A percentile compares a stretch with the other conserved stretches of the same genome.
These are phyloP conservation scores for Horisme vitalbata DNA, from an alignment of 2,888 invertebrate species.

Conservation along the genomic window DNA sequence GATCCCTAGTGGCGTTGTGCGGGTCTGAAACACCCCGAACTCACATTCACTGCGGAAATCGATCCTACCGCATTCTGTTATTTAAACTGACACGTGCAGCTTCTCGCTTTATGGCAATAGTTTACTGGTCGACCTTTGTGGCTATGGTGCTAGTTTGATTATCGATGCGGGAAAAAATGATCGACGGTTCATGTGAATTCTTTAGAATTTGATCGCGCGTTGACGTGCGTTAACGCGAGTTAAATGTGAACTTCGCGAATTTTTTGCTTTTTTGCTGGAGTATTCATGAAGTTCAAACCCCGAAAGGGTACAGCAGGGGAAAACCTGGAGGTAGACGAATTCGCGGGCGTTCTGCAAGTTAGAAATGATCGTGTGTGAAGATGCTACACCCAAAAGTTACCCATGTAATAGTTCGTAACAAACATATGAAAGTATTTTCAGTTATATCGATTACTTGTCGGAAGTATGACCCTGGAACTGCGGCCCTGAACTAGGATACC, in stretches of 20 bases:
- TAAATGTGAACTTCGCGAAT: too few relatives aligned
- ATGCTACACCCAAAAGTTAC: background rate
- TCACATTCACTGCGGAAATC: slow-evolving; percentile 19
- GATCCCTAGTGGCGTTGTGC: slow-evolving; percentile 2
- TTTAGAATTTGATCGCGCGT: too few relatives aligned
- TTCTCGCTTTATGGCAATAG: background rate
- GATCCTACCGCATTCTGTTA: slow-evolving; percentile 24
- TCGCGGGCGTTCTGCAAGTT: background rate
- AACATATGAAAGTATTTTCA: background rate
- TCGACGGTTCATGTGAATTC: too few relatives aligned
- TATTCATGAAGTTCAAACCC: too few relatives aligned
- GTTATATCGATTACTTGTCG: slow-evolving; percentile 9
- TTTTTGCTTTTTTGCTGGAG: too few relatives aligned
- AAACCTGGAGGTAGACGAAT: too few relatives aligned
- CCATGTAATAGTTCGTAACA: slow-evolving; percentile 4
- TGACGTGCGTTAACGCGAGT: too few relatives aligned
- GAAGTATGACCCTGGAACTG: slow-evolving; percentile 7
- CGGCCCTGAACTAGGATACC: slow-evolving; percentile 5
- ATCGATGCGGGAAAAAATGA: too few relatives aligned
- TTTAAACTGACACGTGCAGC: slow-evolving; percentile 15
- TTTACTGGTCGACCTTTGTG: too few relatives aligned
- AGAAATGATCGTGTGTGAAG: background rate
- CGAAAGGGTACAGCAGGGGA: too few relatives aligned
- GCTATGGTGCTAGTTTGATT: too few relatives aligned
- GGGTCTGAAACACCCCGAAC: background rate